phyloP scores from a whole-genome alignment of 2,888 invertebrate species.

The Crioceris asparagi region DNA sequence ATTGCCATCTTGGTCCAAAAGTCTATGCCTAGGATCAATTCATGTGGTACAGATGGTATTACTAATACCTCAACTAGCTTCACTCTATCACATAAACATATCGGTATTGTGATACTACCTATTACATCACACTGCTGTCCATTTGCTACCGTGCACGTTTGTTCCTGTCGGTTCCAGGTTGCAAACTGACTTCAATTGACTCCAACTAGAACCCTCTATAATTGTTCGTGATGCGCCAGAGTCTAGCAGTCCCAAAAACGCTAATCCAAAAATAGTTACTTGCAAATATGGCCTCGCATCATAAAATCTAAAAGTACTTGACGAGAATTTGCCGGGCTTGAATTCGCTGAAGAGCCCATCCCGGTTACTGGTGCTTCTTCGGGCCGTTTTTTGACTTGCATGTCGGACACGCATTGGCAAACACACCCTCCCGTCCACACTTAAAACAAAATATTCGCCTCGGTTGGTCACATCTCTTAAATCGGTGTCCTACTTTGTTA shows the following conservation, averaged over 20 bases:
- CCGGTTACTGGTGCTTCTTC: background rate
- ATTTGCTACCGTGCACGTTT: too few relatives aligned
- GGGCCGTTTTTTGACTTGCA: constrained; percentile 1
- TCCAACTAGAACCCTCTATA: too few relatives aligned
- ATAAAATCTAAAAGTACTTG: background rate
- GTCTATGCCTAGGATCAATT: constrained; percentile 10
- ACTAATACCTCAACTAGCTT: constrained; percentile 9
- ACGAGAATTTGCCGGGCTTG: background rate
- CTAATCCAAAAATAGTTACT: too few relatives aligned
- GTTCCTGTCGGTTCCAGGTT: too few relatives aligned
- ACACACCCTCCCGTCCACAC: background rate
- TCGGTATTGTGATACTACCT: constrained; percentile 6
- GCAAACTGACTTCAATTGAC: too few relatives aligned
- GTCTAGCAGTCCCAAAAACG: too few relatives aligned
- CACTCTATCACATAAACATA: constrained; percentile 4
- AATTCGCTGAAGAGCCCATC: background rate
- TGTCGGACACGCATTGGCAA: background rate
- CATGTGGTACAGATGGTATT: constrained; percentile 9
- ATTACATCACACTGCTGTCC: constrained; percentile 4
- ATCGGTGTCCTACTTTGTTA: background rate
- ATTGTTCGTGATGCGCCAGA: too few relatives aligned
- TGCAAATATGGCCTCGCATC: too few relatives aligned
- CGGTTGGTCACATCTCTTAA: constrained; percentile 1
- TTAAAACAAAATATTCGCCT: constrained; percentile 3
- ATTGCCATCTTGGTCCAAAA: constrained; percentile 11